Evolutionary conservation across 2,888 invertebrate species (phyloP).

Genomic region (Mechanitis mazaeus): DNA sequence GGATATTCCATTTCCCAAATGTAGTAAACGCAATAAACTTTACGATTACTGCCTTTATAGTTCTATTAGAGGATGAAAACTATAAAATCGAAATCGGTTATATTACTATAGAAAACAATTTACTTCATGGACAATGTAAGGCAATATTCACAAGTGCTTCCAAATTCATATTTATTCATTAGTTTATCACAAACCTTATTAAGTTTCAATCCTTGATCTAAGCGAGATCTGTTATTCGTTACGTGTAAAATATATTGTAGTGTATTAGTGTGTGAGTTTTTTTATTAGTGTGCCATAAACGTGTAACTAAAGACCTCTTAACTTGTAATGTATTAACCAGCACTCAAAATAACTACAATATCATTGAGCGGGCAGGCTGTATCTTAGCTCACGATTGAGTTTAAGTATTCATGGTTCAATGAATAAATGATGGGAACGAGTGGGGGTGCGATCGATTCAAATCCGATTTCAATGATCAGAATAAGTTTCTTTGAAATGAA

Average conservation of each 20-base stretch:
- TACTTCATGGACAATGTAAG: slow-evolving; percentile 22
- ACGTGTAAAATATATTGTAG: neutral
- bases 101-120: slow-evolving; percentile 19
- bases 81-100: slow-evolving; percentile 52
- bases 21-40: slow-evolving; percentile 49
- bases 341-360: slow-evolving; percentile 47
- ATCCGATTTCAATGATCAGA: slow-evolving; percentile 58
- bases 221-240: no score
- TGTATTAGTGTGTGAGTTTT: neutral
- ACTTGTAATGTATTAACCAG: slow-evolving; percentile 21
- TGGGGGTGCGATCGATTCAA: slow-evolving; percentile 55
- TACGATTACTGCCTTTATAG: slow-evolving; percentile 50
- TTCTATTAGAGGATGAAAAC: slow-evolving; percentile 50
- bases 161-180: neutral
- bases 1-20: slow-evolving; percentile 51
- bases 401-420: slow-evolving; percentile 66
- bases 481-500: slow-evolving; percentile 43
- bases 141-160: slow-evolving; percentile 11
- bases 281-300: neutral
- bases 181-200: neutral
- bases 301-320: slow-evolving; percentile 11
- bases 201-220: neutral
- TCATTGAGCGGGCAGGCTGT: slow-evolving; percentile 52
- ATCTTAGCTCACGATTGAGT: slow-evolving; percentile 56
- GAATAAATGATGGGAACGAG: slow-evolving; percentile 62